Base-by-base conservation (phyloP, 2,888 invertebrate genomes). In the Ormia ochracea region DNA sequence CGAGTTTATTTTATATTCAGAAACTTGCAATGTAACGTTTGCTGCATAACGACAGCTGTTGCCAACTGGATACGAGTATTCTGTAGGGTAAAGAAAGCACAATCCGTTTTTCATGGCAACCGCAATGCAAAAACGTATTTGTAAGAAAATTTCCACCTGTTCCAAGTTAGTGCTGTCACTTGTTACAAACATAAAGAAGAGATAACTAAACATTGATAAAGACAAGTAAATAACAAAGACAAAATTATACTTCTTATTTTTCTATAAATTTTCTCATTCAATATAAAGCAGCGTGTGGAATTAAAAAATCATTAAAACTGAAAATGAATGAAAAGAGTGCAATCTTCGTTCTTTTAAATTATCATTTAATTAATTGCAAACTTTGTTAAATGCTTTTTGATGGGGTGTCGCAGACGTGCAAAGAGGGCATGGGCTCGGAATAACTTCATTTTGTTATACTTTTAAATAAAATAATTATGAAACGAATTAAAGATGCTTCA, bases 91-190 rank as follows among this genome's bases (percentile, higher is more conserved):
- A 48, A 38, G 12, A 45, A 58, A 66, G 38, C 38, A 50, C 48
- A 63, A 76, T 48, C 63, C 66, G 59, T 66, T 59, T 12, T 45
- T 69, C n/a, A 26, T 48, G 48, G 69, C 68, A 73, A 69, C 61
- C 50, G 43, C 59, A 66, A 63, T 2, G 69, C 41, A 63, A 43
- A 76, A 54, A 48, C 59, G 52, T 61, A 52, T 61, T 38, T 48
- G 69, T 70, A 33, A 48, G 50, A 58, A 70, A 77, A 80, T 76
- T 76, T 80, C 72, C 80, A 80, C 80, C 80, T 80, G 80, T 76
- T 80, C 68, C 54, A 66, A 63, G 72, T 68, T 66, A 63, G 61
- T 72, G 70, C 61, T 80, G 72, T 76, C 79, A 72, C 59, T 70
- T 80, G 63, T 52, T 50, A 56, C 50, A 73, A 31, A 65, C 61